phyloP scores from a whole-genome alignment of 2,797 vertebrate species.

The Rhynchotus rufescens region DNA sequence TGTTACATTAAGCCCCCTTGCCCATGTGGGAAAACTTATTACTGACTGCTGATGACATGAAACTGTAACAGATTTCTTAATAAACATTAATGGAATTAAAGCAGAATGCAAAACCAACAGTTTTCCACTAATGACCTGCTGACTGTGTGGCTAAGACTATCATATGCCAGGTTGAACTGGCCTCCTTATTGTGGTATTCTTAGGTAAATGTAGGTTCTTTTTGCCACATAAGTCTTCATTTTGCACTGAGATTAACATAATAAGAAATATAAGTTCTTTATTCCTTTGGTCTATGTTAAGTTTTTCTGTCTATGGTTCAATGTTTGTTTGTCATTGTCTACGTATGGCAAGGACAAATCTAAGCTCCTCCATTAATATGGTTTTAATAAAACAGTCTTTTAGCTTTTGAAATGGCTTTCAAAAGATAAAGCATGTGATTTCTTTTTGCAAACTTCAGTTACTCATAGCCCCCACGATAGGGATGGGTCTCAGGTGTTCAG shows the following conservation, averaged over 20 bases:
- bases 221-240: background rate
- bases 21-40: background rate
- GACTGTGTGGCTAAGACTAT: background rate
- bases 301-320: background rate
- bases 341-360: background rate
- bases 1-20: background rate
- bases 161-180: background rate
- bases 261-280: background rate
- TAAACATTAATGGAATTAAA: background rate
- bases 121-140: background rate
- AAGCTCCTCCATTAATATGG: background rate
- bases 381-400: background rate
- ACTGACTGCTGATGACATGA: background rate
- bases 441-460: background rate
- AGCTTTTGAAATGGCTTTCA: background rate
- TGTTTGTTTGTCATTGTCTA: background rate
- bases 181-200: background rate
- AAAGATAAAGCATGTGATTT: background rate
- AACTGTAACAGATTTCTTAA: background rate
- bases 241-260: background rate
- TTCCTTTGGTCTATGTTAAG: background rate
- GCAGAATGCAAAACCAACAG: background rate
- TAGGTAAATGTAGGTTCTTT: background rate
- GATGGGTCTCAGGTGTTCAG: background rate
- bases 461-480: background rate